Percentiles rank a stretch among this genome's conserved stretches.
These are phyloP conservation scores for Tragopan temminckii DNA, from an alignment of 2,797 vertebrate species.

Conservation along the genomic window DNA sequence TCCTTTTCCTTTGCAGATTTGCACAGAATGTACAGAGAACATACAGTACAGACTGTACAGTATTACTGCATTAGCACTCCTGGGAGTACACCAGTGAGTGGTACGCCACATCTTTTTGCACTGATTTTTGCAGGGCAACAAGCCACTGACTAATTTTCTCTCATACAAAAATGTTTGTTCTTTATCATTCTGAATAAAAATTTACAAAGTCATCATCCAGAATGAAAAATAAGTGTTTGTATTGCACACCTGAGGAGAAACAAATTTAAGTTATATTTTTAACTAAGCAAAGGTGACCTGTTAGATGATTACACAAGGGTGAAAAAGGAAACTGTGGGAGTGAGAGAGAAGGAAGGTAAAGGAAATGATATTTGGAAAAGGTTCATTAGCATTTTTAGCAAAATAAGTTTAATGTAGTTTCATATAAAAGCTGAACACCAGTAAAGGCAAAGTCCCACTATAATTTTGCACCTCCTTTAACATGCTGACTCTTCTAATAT, in stretches of 20 bases:
- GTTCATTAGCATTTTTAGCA: background rate
- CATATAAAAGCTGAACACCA: constrained; percentile 35
- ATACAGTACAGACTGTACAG: background rate
- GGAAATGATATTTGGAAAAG: background rate
- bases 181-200: background rate
- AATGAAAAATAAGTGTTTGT: background rate
- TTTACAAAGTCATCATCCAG: background rate
- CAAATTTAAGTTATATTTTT: background rate
- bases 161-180: background rate
- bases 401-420: constrained; percentile 9
- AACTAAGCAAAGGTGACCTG: background rate
- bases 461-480: constrained; percentile 60
- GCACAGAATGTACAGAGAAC: background rate
- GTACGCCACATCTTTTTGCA: background rate
- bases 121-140: background rate
- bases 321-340: background rate
- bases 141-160: background rate
- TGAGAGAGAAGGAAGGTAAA: background rate
- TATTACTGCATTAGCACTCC: background rate
- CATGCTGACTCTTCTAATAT: constrained; percentile 71
- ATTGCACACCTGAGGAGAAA: background rate
- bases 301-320: background rate
- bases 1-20: background rate
- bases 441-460: constrained; percentile 42
- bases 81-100: background rate